Evolutionary conservation across 2,113 vertebrate genomes (phyloP).

Genomic region (Sebastes fasciatus): DNA sequence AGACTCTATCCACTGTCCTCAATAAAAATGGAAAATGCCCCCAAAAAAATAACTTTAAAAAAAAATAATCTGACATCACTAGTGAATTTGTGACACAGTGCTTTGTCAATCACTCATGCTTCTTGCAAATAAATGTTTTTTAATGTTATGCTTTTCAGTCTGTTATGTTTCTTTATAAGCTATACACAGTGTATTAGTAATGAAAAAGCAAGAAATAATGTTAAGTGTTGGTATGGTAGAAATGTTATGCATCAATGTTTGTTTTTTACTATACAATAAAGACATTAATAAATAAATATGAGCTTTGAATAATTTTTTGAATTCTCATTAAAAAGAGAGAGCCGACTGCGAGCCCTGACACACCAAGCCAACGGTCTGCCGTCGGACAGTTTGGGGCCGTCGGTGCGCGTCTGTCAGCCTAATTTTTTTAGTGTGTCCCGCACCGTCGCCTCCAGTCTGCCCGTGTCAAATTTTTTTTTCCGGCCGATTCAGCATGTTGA

Average conservation of each 20-base stretch:
- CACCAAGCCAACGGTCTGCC: too few species aligned
- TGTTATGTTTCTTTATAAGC: not conserved
- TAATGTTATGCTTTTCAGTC: not conserved
- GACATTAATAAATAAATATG: not conserved
- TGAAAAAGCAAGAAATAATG: not conserved
- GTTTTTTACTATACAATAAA: not conserved
- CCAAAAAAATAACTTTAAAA: too few species aligned
- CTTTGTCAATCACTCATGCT: not conserved
- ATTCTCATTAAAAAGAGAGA: not conserved
- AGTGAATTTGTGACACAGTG: not conserved
- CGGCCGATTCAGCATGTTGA: too few species aligned
- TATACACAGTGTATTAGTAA: not conserved
- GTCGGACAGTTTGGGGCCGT: too few species aligned
- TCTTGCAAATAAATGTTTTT: not conserved
- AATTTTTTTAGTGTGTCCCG: too few species aligned
- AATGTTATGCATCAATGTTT: too few species aligned
- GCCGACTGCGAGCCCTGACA: not conserved
- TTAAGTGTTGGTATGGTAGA: too few species aligned
- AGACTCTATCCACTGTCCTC: too few species aligned
- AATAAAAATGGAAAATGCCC: too few species aligned
- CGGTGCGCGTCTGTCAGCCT: too few species aligned
- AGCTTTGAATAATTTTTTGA: not conserved
- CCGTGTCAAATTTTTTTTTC: too few species aligned
- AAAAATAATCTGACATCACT: not conserved
- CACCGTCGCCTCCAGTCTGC: too few species aligned